Evolutionary conservation across 1,140 invertebrate species (phyloP), one percentile per base, ranked within the genome.

Genomic region (Venturia canescens): DNA sequence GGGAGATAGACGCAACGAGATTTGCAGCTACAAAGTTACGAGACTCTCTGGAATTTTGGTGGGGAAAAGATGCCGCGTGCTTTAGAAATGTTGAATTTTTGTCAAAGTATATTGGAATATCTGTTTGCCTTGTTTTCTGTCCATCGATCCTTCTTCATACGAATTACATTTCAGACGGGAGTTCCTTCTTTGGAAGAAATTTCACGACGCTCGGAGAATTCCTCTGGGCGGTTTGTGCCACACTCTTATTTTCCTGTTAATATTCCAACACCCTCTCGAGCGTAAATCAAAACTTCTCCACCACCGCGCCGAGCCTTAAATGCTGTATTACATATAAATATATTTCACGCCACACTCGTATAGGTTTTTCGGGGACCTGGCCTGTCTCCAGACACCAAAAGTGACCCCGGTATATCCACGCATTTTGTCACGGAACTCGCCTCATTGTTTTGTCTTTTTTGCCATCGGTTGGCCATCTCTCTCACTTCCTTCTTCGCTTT

Each of bases 201-300:
- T n/a, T 13, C 11, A 26, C 0, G 16, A 63, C 5, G n/a, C 11
- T 13, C 4, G 9, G 21, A 26, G 3, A 27, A 63, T 69, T 69
- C 66, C 29, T 69, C 29, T 69, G 5, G 21, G 29, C 29, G 27
- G 27, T 69, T 31, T 16, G 5, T n/a, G 21, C 60, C 29, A 6
- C 11, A 18, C 29, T 31, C 0, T n/a, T 69, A 31, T 69, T 34
- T 26, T 69, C 29, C 29, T 18, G 15, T 69, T 69, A 69, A 69
- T 69, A 69, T 69, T 69, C 66, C 66, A 31, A 15, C 29, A 69
- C 66, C 66, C 66, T 31, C 66, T 31, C 66, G 75, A 77, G 80
- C 84, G 87, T 88, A 88, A 89, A 88, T 88, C 88, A 89, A 85
- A 85, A 75, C 60, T 69, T 69, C 66, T 18, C 26, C 29, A 63